Base-by-base conservation (phyloP, 1,140 invertebrate species). In the Drosophila sechellia region DNA sequence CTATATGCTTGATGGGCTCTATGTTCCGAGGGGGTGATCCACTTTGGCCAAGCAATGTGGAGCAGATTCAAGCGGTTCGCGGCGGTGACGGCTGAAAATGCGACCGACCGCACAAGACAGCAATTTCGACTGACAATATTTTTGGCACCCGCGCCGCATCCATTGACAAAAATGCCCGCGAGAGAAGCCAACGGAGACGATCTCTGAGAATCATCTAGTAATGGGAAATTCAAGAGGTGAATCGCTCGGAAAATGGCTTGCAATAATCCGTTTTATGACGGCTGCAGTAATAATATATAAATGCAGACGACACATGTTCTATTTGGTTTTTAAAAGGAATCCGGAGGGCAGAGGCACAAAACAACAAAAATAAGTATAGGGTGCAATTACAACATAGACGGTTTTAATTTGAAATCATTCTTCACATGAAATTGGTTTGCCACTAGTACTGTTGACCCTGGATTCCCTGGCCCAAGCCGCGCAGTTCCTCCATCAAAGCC, bases 51-150 rank as follows among this genome's bases (percentile, higher is more conserved):
- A 40, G 46, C 60, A 42, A 70, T 71, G 22, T 70, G n/a, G 68
- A 57, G 43, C 60, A 31, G 20, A 37, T 25, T 20, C 11, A 5
- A 40, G 37, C 65, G 69, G 15, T 54, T 77, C 31, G 50, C 53
- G 53, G 37, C 15, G 22, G 43, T 37, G 56, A 53, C 61, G 55
- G 1, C 31, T 31, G 31, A 10, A 76, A 45, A 20, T 13, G 13
- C 75, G 68, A 84, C 40, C 84, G 84, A 84, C 84, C 84, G 73
- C 85, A 69, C 77, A 61, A 90, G 84, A 89, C 72, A 84, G 77
- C 68, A 78, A 78, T 89, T 87, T 58, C 54, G 84, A 87, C 84
- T 87, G 84, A 87, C 84, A 89, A 79, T 86, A 83, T 79, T 87
- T 86, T 86, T 86, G 81, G 81, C 81, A 86, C 56, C 83, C 81